Evolutionary conservation across 2,113 vertebrate species (phyloP), one percentile per base, ranked within the genome.

Genomic region (Theristicus caerulescens): DNA sequence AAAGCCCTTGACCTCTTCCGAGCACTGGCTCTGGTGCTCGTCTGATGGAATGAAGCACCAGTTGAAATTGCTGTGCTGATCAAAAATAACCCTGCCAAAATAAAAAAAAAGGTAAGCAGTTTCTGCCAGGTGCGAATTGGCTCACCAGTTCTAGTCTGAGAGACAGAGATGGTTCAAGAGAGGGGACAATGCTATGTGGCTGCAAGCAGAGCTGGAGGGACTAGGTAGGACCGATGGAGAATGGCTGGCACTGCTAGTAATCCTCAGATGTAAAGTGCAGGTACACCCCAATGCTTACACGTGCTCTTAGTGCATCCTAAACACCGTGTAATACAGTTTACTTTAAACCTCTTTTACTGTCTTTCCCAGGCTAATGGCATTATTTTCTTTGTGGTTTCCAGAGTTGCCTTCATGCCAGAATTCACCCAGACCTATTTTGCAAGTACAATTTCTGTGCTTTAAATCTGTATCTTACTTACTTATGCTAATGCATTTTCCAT

Each of bases 1-100:
- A 40, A 54, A 73, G 47, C 51, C 27, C 51, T 46, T 0, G 0
- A 4, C 31, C 38, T 78, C 67, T 40, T 58, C 59, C 1, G 5
- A 73, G 42, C 9, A 5, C 58, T 34, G 38, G 9, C 21, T 62
- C 18, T 40, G 38, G 12, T 26, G 69, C 49, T 81, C 2, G 0
- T 40, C 64, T 47, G 32, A 19, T 42, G 38, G 44, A 70, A 51
- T 11, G 32, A 76, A 71, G 38, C 6, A 3, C 32, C 32, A 20
- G 4, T 1, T 65, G 67, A 65, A 71, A 44, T 13, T 69, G 16
- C 61, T 36, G 31, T 58, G 74, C 52, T 93, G 47, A 42, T 38
- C 42, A 36, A 58, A 88, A 90, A 49, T 31, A 70, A 51, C 40
- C n/a, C 22, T 47, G 32, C 19, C 27, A 46, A 64, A 72, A 61